Evolutionary conservation across 2,888 invertebrate species (phyloP), one percentile per base, ranked within the genome.

Genomic region (Noctua janthina): DNA sequence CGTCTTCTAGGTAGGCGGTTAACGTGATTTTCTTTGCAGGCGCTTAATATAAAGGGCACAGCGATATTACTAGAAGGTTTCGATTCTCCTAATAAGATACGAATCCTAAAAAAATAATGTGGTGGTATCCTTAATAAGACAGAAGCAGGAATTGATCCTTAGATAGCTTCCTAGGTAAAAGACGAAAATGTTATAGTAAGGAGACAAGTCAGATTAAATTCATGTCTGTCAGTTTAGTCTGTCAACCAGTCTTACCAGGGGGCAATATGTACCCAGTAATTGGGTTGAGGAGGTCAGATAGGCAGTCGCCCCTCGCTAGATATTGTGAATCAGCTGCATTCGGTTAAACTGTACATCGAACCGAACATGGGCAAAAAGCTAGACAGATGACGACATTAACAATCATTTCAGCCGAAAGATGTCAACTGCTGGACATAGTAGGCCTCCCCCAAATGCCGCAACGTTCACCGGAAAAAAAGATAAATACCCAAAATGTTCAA

Each of bases 1-100:
- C 84, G 84, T 80, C 81, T 80, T 78, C 68, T 70, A 86, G 73
- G 83, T 82, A 85, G 84, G 81, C 81, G 84, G n/a, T 73, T 82
- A 78, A 78, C 62, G 39, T 72, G 67, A 78, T 86, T 81, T 83
- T 71, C 51, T 66, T 68, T 15, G n/a, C 39, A 69, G 64, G 66
- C 23, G 69, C 56, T 69, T 46, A 69, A 79, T 70, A 67, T 56
- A 46, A 79, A 85, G 43, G 49, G 49, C 15, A 70, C 13, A 66
- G 76, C 70, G 77, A 71, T 67, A 59, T 71, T 71, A 29, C 5
- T 20, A 23, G n/a, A 5, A 29, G 29, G 29, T 29, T 29, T 29
- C 29, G 29, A 29, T 29, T 29, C 29, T n/a, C n/a, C n/a, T n/a
- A n/a, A n/a, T n/a, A n/a, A n/a, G n/a, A n/a, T n/a, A n/a, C n/a